Evolutionary conservation across 2,797 vertebrate genomes (phyloP), one percentile per base, ranked within the genome.

Genomic region (Siniperca scherzeri): DNA sequence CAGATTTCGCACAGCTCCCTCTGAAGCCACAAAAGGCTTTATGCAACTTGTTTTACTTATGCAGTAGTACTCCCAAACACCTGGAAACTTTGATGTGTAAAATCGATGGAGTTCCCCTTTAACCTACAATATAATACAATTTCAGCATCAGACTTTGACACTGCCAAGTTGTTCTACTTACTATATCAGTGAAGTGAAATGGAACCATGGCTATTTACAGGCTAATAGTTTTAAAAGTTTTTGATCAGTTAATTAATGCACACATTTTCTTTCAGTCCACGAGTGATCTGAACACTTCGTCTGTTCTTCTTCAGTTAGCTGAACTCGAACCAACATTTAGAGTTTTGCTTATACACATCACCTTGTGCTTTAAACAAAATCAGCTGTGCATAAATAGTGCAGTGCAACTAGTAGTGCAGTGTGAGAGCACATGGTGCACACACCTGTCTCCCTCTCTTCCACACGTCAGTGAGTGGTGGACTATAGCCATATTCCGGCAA

Each of bases 401-500:
- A 42, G 27, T 21, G 36, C 53, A 7, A 4, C 25, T 21, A 25
- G n/a, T 13, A 1, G 55, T 44, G n/a, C 17, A 13, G 56, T 4
- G 44, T 36, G 27, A 36, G 30, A 73, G 30, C 42, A 38, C 70
- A 61, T 30, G 62, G 62, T 25, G 17, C 44, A 52, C 44, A 61
- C 33, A 74, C 57, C 38, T 30, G 38, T 68, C 46, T 57, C 7
- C 55, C 22, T 53, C 27, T 53, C 52, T 13, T 38, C 19, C 67
- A 61, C 60, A 38, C 4, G 2, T 16, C 17, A 21, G 21, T 50
- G 67, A 79, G 75, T 64, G 44, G 55, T 59, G 40, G 53, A 68
- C 56, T 17, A 50, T 7, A 61, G 56, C 55, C 44, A 42, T 62
- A 36, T 66, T 42, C 48, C 52, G 59, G 46, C 25, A 59, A 57